These are phyloP conservation scores for Choristoneura fumiferana DNA, from an alignment of 1,140 invertebrate species.

Conservation along the genomic window DNA sequence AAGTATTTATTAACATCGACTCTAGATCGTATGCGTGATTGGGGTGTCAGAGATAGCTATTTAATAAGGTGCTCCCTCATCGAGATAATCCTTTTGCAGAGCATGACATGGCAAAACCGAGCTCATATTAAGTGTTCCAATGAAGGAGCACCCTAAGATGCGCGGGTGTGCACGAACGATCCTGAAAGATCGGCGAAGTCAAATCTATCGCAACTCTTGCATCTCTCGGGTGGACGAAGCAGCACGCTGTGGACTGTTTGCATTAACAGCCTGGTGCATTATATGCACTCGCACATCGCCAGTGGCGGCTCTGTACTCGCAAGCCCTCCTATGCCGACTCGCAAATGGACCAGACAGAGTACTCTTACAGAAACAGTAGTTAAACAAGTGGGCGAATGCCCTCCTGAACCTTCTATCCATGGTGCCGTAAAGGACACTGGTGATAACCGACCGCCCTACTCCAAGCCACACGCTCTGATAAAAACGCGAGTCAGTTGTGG, in stretches of 20 bases:
- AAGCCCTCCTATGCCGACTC: conserved; percentile 77
- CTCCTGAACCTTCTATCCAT: conserved; percentile 84
- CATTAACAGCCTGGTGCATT: conserved; percentile 74
- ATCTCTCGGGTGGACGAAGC: conserved; percentile 32
- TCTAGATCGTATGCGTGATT: too few species aligned
- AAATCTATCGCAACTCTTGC: conserved; percentile 35
- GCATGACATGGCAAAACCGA: too few species aligned
- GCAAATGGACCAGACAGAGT: conserved; percentile 82
- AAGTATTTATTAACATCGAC: too few species aligned
- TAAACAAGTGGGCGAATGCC: conserved; percentile 87
- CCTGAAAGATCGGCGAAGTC: too few species aligned
- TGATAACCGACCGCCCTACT: conserved; percentile 83
- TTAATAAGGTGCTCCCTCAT: too few species aligned
- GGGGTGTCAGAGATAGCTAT: too few species aligned
- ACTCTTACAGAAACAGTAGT: conserved; percentile 91
- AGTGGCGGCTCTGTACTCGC: conserved; percentile 74
- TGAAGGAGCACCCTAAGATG: too few species aligned
- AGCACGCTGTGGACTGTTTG: conserved; percentile 26
- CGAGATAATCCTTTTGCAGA: too few species aligned
- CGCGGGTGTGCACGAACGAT: too few species aligned
- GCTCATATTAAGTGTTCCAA: too few species aligned
- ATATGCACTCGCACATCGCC: conserved; percentile 88
- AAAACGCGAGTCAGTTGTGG: conserved; percentile 76
- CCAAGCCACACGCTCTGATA: conserved; percentile 85
- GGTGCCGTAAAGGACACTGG: conserved; percentile 83